These are phyloP conservation scores for Antechinus flavipes DNA, from an alignment of 2,113 vertebrate species.

Conservation along the genomic window DNA sequence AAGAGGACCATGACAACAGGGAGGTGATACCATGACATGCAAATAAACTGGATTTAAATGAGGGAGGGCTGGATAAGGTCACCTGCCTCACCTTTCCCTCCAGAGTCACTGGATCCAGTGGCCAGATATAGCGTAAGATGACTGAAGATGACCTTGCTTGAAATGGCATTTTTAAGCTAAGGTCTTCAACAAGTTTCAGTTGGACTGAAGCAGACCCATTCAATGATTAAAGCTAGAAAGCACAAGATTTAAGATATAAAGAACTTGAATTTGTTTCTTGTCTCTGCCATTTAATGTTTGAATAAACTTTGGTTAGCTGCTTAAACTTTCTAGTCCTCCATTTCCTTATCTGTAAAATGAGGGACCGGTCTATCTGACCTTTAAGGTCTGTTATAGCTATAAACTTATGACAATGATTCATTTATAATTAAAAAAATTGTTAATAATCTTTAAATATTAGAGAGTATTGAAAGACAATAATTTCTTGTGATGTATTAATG, in stretches of 20 bases:
- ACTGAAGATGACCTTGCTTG: too few species aligned
- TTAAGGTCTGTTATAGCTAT: not conserved
- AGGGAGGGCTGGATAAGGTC: too few species aligned
- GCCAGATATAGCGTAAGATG: too few species aligned
- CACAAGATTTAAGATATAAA: not conserved
- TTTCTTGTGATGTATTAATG: slow-evolving; percentile 67
- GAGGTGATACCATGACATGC: too few species aligned
- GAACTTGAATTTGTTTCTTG: not conserved
- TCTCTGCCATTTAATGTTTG: not conserved
- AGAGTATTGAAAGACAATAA: slow-evolving; percentile 29
- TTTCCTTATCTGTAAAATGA: not conserved
- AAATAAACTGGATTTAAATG: too few species aligned
- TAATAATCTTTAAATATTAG: slow-evolving; percentile 48
- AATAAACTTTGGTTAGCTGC: not conserved
- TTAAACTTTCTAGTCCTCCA: not conserved
- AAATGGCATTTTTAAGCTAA: too few species aligned
- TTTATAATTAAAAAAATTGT: slow-evolving; percentile 50
- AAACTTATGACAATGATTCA: slow-evolving; percentile 3
- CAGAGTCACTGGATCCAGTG: too few species aligned
- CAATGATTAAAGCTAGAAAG: not conserved
- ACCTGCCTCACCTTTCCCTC: too few species aligned
- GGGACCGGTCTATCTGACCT: not conserved
- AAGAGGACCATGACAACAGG: too few species aligned
- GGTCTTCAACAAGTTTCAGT: too few species aligned
- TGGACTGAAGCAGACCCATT: too few species aligned